A percentile compares a stretch with the other conserved stretches of the same genome.
Conservation (phyloP, 2,113 vertebrate genomes). For the Hystrix brachyura region DNA sequence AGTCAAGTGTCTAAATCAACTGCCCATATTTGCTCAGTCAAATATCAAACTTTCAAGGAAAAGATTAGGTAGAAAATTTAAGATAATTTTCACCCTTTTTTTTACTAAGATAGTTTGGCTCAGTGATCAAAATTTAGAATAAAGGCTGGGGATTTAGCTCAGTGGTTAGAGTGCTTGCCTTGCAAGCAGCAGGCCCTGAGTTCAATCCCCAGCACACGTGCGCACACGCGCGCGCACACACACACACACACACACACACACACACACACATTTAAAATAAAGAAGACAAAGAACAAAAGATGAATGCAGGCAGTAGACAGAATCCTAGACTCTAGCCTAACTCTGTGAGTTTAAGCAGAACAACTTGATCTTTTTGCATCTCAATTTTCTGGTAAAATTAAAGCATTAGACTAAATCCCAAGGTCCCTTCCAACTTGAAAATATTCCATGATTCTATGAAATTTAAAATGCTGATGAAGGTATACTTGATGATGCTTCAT, state of each 20-base stretch:
- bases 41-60: constrained; percentile 55
- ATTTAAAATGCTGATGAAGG: constrained; percentile 66
- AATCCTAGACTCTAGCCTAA: background rate
- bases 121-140: constrained; percentile 50
- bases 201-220: too few species aligned
- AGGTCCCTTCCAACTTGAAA: constrained; percentile 52
- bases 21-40: constrained; percentile 40
- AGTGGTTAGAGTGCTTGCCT: too few species aligned
- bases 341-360: constrained; percentile 23
- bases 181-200: too few species aligned
- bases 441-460: constrained; percentile 61
- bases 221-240: too few species aligned
- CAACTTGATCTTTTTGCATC: constrained; percentile 25
- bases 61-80: constrained; percentile 36
- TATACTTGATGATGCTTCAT: constrained; percentile 70
- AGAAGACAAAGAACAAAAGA: constrained; percentile 40
- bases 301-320: background rate
- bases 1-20: constrained; percentile 25
- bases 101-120: constrained; percentile 42
- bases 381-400: constrained; percentile 50
- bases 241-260: too few species aligned
- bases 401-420: constrained; percentile 40
- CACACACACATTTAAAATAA: constrained; percentile 30
- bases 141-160: background rate
- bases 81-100: background rate